Evolutionary conservation across 2,888 invertebrate species (phyloP).

Genomic region (Parnassius glacialis): DNA sequence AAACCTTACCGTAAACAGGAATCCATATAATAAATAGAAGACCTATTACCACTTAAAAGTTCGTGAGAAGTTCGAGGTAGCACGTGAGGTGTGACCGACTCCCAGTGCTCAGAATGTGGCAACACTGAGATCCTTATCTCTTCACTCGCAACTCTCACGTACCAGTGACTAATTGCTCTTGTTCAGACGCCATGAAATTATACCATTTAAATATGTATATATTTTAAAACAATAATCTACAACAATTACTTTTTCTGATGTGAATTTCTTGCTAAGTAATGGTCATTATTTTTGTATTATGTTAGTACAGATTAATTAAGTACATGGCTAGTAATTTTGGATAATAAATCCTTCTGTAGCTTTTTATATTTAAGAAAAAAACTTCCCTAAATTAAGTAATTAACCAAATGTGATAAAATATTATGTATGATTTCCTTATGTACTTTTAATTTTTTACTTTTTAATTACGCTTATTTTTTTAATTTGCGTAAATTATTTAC

Average conservation of each 20-base stretch:
- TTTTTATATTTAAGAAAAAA: too few relatives aligned
- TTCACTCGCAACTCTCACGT: slow-evolving; percentile 62
- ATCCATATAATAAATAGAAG: not conserved
- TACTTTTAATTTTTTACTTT: too few relatives aligned
- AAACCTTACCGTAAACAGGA: too few relatives aligned
- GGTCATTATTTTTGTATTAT: slow-evolving; percentile 24
- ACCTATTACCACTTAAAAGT: slow-evolving; percentile 6
- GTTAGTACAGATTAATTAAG: slow-evolving; percentile 21
- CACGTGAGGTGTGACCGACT: slow-evolving; percentile 35
- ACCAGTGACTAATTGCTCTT: slow-evolving; percentile 63
- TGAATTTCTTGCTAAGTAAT: slow-evolving; percentile 31
- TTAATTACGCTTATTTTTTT: too few relatives aligned
- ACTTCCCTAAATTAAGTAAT: too few relatives aligned
- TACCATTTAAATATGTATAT: slow-evolving; percentile 60
- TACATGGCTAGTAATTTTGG: slow-evolving; percentile 8
- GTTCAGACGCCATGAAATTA: slow-evolving; percentile 68
- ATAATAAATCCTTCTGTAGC: too few relatives aligned
- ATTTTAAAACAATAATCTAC: slow-evolving; percentile 55
- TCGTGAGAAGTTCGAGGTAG: slow-evolving; percentile 34
- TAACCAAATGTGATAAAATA: too few relatives aligned
- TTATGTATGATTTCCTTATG: too few relatives aligned
- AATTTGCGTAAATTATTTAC: too few relatives aligned
- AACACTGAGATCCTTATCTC: slow-evolving; percentile 48
- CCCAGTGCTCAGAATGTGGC: slow-evolving; percentile 28
- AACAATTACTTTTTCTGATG: slow-evolving; percentile 41